These are phyloP conservation scores for Nephotettix cincticeps DNA, from an alignment of 1,140 invertebrate genomes.

Conservation along the genomic window DNA sequence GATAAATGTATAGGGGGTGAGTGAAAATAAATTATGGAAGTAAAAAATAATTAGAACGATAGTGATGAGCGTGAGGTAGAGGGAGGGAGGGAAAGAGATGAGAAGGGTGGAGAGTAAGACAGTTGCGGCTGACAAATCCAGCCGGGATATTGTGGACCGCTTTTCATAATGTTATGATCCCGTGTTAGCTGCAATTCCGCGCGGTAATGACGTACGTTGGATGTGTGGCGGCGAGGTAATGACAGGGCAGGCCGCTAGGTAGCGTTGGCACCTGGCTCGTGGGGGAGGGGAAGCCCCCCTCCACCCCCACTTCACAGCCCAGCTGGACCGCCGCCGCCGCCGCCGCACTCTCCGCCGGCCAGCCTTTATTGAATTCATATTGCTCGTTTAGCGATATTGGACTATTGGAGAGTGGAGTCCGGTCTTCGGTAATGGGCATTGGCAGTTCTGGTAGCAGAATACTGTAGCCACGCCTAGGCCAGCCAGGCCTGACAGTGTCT, in stretches of 20 bases:
- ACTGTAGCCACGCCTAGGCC: too few species aligned
- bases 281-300: neutral
- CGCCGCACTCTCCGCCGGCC: too few species aligned
- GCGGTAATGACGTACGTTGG: constrained; percentile 16
- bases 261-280: constrained; percentile 21
- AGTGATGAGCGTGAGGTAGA: neutral
- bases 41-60: neutral
- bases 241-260: constrained; percentile 20
- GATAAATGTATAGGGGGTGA: neutral
- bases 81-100: neutral
- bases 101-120: neutral
- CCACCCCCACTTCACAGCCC: neutral
- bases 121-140: neutral
- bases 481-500: too few species aligned
- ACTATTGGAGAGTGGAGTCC: too few species aligned
- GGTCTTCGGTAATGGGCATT: too few species aligned
- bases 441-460: too few species aligned
- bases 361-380: too few species aligned
- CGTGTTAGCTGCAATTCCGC: constrained; percentile 7
- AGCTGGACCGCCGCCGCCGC: neutral
- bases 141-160: neutral
- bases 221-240: constrained; percentile 21
- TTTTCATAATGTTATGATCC: neutral
- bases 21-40: neutral
- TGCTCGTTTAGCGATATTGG: too few species aligned